Conservation (phyloP, 2,113 vertebrate species). For the Columba livia region DNA sequence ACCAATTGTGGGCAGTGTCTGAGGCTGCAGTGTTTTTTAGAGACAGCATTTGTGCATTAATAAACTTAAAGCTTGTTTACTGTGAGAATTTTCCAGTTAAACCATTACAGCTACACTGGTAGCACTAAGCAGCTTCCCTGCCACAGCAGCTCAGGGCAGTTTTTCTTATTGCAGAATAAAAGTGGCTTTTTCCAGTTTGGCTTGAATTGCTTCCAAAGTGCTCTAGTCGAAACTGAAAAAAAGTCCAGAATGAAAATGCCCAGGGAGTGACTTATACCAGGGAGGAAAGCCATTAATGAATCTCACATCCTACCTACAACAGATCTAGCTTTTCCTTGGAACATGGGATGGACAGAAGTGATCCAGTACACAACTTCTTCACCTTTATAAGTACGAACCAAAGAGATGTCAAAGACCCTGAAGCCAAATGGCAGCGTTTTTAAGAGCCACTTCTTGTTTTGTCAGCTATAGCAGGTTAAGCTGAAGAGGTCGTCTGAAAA, state of each 20-base stretch:
- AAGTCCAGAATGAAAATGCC: neutral
- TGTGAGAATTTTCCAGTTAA: conserved; percentile 20
- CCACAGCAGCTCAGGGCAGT: neutral
- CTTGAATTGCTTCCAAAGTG: conserved; percentile 26
- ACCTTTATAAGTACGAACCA: neutral
- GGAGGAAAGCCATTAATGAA: neutral
- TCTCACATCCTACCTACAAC: neutral
- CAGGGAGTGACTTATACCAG: neutral
- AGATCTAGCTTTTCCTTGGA: neutral
- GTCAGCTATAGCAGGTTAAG: neutral
- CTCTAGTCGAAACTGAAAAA: neutral
- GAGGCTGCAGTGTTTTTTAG: neutral
- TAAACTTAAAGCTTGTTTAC: neutral
- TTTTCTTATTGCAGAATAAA: neutral
- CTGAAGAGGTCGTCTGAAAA: neutral
- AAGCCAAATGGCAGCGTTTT: neutral
- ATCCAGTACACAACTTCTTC: neutral
- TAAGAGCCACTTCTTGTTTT: neutral
- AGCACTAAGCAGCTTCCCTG: neutral
- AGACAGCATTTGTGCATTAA: neutral
- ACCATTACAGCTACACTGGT: neutral
- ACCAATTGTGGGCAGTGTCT: neutral
- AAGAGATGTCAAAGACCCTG: neutral
- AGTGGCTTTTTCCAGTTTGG: conserved; percentile 4
- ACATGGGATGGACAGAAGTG: neutral